These are phyloP conservation scores for Sarcophaga variegata DNA, from an alignment of 2,888 invertebrate genomes.

Conservation along the genomic window DNA sequence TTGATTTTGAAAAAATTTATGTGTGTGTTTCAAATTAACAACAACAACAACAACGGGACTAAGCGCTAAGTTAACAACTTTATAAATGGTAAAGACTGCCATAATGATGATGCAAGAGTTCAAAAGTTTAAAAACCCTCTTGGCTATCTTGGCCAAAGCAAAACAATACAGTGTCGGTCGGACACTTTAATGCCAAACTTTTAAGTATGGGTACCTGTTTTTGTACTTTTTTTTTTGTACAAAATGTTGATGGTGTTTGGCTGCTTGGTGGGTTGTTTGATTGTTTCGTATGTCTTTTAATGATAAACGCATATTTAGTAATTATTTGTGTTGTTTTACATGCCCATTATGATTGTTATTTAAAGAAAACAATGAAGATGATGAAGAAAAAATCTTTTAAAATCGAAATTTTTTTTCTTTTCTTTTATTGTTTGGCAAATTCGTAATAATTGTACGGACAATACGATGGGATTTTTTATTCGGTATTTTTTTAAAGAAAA, in stretches of 20 bases:
- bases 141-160: constrained; percentile 32
- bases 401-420: constrained; percentile 47
- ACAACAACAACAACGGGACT: no score
- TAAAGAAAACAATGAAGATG: constrained; percentile 11
- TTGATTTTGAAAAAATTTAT: constrained; percentile 7
- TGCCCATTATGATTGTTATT: constrained; percentile 56
- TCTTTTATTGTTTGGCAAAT: constrained; percentile 34
- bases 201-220: background rate
- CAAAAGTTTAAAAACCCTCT: constrained; percentile 66
- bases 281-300: constrained; percentile 37
- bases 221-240: background rate
- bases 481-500: background rate
- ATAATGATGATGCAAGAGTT: constrained; percentile 63
- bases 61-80: background rate
- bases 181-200: background rate
- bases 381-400: constrained; percentile 33
- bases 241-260: background rate
- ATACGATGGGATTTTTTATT: background rate
- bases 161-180: background rate
- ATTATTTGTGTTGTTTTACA: constrained; percentile 66
- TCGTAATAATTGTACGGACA: background rate
- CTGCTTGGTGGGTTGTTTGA: constrained; percentile 5
- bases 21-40: background rate
- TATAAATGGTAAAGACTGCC: background rate
- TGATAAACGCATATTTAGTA: constrained; percentile 64